Evolutionary conservation across 2,888 invertebrate species (phyloP).

Genomic region (Aphidoletes aphidimyza): DNA sequence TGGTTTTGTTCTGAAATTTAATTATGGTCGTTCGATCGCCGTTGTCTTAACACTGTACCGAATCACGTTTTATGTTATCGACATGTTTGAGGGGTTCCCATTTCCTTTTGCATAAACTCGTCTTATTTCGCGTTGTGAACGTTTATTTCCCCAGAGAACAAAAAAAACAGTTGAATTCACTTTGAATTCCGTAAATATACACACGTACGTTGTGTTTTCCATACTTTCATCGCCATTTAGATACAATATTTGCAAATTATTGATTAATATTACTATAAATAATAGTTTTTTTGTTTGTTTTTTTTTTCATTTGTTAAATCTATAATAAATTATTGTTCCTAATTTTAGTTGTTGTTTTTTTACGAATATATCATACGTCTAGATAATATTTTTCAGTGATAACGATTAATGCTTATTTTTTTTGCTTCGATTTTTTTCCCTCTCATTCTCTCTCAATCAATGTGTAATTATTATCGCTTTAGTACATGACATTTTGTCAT

Average conservation of each 20-base stretch:
- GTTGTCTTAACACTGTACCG: constrained; percentile 29
- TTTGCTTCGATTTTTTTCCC: not conserved
- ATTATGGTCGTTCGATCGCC: not conserved
- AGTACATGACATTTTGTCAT: constrained; percentile 5
- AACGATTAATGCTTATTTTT: constrained; percentile 11
- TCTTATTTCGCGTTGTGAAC: too few species aligned
- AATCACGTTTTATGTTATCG: constrained; percentile 47
- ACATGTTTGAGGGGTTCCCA: not conserved
- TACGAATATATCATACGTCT: constrained; percentile 42
- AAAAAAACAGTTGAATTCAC: not conserved
- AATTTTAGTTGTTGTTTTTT: not conserved
- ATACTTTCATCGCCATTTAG: constrained; percentile 17
- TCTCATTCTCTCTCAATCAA: not conserved
- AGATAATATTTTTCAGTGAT: constrained; percentile 15
- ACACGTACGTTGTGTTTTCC: constrained; percentile 21
- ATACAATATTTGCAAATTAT: constrained; percentile 35
- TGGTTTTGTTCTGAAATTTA: not conserved
- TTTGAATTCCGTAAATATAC: not conserved
- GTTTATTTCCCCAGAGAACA: not conserved
- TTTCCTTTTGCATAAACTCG: not conserved
- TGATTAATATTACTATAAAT: constrained; percentile 44
- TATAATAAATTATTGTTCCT: constrained; percentile 45
- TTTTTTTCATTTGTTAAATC: constrained; percentile 15
- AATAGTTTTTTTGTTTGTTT: not conserved
- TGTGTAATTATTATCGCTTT: constrained; percentile 38